Percentiles rank a stretch among this genome's conserved stretches.
Evolutionary conservation across 2,888 invertebrate genomes (phyloP).

Genomic region (Aphodius sticticus): DNA sequence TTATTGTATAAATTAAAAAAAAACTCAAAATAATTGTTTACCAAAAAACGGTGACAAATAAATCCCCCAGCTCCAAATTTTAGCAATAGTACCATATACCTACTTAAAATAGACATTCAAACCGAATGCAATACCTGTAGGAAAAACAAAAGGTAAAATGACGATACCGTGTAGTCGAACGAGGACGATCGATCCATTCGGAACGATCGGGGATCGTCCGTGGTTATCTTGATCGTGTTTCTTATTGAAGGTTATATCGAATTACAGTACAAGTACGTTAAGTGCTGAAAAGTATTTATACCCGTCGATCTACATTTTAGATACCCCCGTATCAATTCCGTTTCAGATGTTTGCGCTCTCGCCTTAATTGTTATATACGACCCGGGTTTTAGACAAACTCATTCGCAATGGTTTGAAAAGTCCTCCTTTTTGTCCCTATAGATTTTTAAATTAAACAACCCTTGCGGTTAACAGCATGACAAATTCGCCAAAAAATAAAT

Average conservation of each 20-base stretch:
- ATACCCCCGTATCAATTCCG: neutral
- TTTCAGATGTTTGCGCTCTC: neutral
- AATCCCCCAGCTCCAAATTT: no score
- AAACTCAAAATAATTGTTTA: no score
- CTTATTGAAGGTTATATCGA: conserved; percentile 30
- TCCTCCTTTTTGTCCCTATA: no score
- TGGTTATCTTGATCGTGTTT: conserved; percentile 31
- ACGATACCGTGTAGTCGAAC: neutral
- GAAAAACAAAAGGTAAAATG: neutral
- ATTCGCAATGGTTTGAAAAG: neutral
- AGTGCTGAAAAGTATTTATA: conserved; percentile 32
- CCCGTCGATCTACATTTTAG: conserved; percentile 17
- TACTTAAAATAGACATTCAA: no score
- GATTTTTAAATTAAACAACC: no score
- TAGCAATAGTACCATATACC: no score
- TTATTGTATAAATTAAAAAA: no score
- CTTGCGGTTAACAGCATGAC: no score
- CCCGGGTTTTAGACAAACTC: neutral
- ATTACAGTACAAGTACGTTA: conserved; percentile 30
- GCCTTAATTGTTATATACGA: neutral
- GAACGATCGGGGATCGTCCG: conserved; percentile 11
- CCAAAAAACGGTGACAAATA: no score
- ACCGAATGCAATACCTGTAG: no score
- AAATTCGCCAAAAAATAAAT: no score
- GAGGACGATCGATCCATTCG: neutral